These are phyloP conservation scores for Acheta domesticus DNA, from an alignment of 2,888 invertebrate genomes.

Conservation along the genomic window DNA sequence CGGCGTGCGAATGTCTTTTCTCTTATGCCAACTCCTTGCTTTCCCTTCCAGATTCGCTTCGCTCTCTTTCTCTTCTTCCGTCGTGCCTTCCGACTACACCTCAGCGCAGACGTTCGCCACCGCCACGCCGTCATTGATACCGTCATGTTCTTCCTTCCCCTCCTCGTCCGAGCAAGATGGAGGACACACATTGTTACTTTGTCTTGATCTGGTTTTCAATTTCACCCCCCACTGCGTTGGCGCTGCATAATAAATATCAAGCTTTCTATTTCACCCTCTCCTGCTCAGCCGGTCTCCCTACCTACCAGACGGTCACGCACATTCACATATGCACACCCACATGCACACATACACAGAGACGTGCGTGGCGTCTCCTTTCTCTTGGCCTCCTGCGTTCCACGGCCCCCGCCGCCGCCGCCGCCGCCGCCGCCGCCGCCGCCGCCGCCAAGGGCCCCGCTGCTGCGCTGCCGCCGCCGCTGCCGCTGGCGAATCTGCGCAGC, in stretches of 20 bases:
- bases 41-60: too few relatives aligned
- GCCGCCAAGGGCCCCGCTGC: background rate
- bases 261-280: constrained; percentile 25
- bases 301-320: background rate
- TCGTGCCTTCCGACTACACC: too few relatives aligned
- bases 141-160: background rate
- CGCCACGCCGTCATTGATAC: background rate
- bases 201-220: constrained; percentile 31
- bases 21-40: too few relatives aligned
- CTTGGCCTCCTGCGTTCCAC: background rate
- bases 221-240: constrained; percentile 32
- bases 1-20: too few relatives aligned
- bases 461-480: background rate
- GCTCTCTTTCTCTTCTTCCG: too few relatives aligned
- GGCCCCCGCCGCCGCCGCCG: background rate
- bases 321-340: background rate
- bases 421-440: background rate
- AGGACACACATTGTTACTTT: constrained; percentile 22
- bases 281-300: background rate
- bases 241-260: constrained; percentile 38
- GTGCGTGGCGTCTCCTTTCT: background rate
- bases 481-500: background rate
- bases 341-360: too few relatives aligned
- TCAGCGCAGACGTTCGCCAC: too few relatives aligned
- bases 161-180: background rate